Evolutionary conservation across 1,140 invertebrate species (phyloP).

Genomic region (Lepidurus arcticus): DNA sequence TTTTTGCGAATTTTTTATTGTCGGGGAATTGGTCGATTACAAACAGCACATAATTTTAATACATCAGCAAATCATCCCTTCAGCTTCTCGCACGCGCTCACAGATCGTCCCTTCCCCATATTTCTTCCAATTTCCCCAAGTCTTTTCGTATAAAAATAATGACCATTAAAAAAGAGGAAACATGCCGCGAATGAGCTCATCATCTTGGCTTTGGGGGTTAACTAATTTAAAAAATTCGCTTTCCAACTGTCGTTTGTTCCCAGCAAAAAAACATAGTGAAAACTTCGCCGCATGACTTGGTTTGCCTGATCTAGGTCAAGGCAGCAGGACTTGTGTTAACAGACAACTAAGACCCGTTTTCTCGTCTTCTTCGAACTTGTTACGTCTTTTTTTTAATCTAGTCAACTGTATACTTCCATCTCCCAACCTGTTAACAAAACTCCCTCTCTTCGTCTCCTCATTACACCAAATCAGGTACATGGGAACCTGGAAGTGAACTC

Average conservation of each 20-base stretch:
- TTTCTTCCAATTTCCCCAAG: constrained; percentile 15
- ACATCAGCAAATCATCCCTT: constrained; percentile 18
- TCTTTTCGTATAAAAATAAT: constrained; percentile 22
- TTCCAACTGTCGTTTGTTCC: not conserved
- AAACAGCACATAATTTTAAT: constrained; percentile 22
- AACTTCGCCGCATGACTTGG: constrained; percentile 12
- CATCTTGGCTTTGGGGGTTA: not conserved
- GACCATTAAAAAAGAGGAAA: constrained; percentile 19
- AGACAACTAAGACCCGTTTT: constrained; percentile 13
- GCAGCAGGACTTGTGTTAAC: not conserved
- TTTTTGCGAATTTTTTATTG: constrained; percentile 19
- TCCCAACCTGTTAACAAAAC: constrained; percentile 21
- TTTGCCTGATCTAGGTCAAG: constrained; percentile 13
- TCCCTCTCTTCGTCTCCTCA: not conserved
- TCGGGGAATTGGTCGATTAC: constrained; percentile 21
- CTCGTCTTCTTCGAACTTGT: not conserved
- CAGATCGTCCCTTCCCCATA: constrained; percentile 17
- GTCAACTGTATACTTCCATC: not conserved
- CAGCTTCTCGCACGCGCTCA: constrained; percentile 16
- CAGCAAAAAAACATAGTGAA: not conserved
- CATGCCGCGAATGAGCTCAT: not conserved
- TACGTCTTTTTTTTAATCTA: not conserved
- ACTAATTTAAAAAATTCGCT: not conserved
- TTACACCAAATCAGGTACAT: constrained; percentile 22
- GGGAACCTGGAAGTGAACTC: constrained; percentile 7